phyloP scores from a whole-genome alignment of 2,113 vertebrate genomes.

The Pomatorhinus ruficollis region DNA sequence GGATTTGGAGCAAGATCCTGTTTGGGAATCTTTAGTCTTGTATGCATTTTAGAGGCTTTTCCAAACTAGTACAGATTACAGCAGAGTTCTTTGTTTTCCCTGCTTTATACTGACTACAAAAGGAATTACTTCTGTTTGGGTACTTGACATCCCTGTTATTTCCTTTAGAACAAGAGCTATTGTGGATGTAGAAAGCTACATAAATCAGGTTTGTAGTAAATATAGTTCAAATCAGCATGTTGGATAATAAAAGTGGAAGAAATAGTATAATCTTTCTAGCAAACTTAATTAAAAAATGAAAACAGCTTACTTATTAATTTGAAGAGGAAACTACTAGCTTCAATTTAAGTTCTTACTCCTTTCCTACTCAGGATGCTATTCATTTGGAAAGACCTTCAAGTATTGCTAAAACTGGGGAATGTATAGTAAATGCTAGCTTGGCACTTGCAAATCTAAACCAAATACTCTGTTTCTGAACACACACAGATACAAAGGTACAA shows the following conservation, averaged over 20 bases:
- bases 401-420: not conserved
- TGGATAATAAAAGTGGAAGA: not conserved
- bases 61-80: not conserved
- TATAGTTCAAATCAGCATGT: not conserved
- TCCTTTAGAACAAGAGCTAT: slow-evolving; percentile 11
- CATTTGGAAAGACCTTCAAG: not conserved
- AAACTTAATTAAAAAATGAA: not conserved
- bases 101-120: slow-evolving; percentile 22
- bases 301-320: not conserved
- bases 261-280: not conserved
- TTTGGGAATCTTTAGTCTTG: slow-evolving; percentile 1
- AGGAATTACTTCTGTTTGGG: slow-evolving; percentile 38
- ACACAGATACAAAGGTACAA: not conserved
- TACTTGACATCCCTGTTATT: not conserved
- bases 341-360: not conserved
- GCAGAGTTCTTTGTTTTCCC: slow-evolving; percentile 26
- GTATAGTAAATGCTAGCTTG: not conserved
- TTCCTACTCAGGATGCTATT: not conserved
- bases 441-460: not conserved
- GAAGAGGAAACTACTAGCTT: not conserved
- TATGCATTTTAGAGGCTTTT: not conserved
- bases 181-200: not conserved
- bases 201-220: slow-evolving; percentile 21
- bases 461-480: not conserved
- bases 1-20: not conserved